Base-by-base conservation (phyloP, 2,113 vertebrate genomes). In the Alligator sinensis region DNA sequence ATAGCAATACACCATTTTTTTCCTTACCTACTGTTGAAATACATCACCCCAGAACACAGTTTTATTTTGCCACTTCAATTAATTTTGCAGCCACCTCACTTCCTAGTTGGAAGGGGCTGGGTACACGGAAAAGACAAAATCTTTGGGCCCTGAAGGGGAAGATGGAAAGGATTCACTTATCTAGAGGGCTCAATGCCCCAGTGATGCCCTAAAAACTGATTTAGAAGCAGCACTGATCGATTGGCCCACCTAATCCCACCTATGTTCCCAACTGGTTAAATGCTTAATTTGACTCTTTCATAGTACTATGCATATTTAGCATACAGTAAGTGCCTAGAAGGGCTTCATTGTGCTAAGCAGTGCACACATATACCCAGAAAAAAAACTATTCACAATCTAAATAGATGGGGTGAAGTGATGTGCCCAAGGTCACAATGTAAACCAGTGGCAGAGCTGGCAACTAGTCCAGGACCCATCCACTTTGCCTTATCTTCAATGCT, bases 201-300 rank as follows among this genome's bases (percentile, higher is more conserved):
- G 19, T 2, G 3, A 54, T 2, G 5, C 30, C 14, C 61, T 68
- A 77, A 30, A 17, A 63, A 84, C 0, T 1, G 6, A 8, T 5
- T 21, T 86, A 87, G 25, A 84, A 22, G 16, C 72, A 61, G 13
- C 27, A 47, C 9, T 64, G 55, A 13, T 38, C 80, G 47, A 12
- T 28, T 61, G 75, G 13, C 16, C 82, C 74, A 38, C 60, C 34
- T 80, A 64, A 38, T 28, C 12, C 64, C 77, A 6, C 18, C 17
- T 9, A 6, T 25, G 7, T 57, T 91, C 19, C 64, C 18, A 22
- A 1, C n/a, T 16, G n/a, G 27, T 59, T 28, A 17, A 4, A 1
- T 0, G 1, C 15, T 19, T n/a, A n/a, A 34, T 9, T 4, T n/a
- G n/a, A 1, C 38, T 78, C 57, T 74, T 79, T 47, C 5, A 3